Evolutionary conservation across 2,113 vertebrate genomes (phyloP).

Genomic region (Callorhinus ursinus): DNA sequence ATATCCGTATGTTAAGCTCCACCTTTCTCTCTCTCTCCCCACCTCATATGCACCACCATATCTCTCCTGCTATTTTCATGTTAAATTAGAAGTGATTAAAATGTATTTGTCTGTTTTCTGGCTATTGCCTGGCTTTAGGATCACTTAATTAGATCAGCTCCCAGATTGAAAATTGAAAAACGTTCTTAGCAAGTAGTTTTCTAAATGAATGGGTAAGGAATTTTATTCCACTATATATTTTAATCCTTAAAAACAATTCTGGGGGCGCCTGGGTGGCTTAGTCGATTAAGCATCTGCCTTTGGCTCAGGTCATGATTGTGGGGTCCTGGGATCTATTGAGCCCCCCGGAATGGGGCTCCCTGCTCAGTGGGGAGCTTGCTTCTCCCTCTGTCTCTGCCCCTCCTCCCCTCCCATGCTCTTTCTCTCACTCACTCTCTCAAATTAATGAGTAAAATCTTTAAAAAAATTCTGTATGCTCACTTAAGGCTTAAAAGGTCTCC

Average conservation of each 20-base stretch:
- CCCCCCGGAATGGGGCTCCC: neutral
- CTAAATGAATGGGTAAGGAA: neutral
- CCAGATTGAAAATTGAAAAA: neutral
- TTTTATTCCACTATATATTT: neutral
- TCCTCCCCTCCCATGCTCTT: neutral
- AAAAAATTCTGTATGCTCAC: neutral
- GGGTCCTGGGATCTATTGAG: neutral
- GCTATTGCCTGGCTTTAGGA: neutral
- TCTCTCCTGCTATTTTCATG: neutral
- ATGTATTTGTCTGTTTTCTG: neutral
- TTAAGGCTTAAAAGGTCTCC: neutral
- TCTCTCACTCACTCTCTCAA: neutral
- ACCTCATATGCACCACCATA: neutral
- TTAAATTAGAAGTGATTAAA: constrained; percentile 20
- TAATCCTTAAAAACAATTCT: neutral
- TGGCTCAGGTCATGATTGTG: neutral
- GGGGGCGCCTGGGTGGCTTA: neutral
- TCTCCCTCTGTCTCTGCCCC: neutral
- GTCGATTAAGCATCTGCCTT: neutral
- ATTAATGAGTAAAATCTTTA: neutral
- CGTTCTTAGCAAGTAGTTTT: constrained; percentile 7
- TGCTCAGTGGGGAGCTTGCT: neutral
- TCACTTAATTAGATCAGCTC: neutral
- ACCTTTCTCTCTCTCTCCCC: neutral
- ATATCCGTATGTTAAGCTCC: neutral